Base-by-base conservation (phyloP, 2,888 invertebrate species). In the Habrosyne pyritoides region DNA sequence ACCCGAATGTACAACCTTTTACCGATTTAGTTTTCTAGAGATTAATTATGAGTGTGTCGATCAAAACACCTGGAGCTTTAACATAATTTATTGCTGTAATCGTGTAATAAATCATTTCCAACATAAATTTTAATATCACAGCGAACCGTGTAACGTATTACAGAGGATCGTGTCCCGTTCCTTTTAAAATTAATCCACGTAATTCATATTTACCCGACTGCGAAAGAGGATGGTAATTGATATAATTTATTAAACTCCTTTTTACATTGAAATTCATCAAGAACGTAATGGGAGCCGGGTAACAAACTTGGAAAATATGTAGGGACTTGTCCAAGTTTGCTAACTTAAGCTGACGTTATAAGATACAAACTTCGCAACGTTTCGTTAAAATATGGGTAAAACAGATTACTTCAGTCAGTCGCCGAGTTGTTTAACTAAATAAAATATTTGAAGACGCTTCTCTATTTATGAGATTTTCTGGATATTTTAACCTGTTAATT, bases 251-350 rank as follows among this genome's bases (percentile, higher is more conserved):
- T 58, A 59, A 54, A 61, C 62, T 64, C 61, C 63, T 62, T 67
- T 69, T 65, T 58, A 53, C 60, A 72, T 75, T 76, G 64, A 72
- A 71, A 73, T 76, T 77, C 74, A 77, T 73, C 59, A 66, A 61
- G 61, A 60, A 66, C 61, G 64, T 69, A 72, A 73, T 66, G 71
- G 70, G 69, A 53, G 65, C 72, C 75, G 64, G 77, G 75, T 28
- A 21, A 28, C 26, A n/a, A 46, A 52, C 46, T 53, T 47, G 14
- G 21, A 46, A 28, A 14, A 28, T 30, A 50, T 28, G 7, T 49
- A 46, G 36, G n/a, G 48, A 56, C 53, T 55, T 36, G 36, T 14
- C 21, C 8, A 52, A 56, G 59, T 60, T 60, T 51, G 59, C 59
- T 56, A 54, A 60, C 56, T 53, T 48, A 14, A 30, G 26, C 8